Percentiles rank a stretch among this genome's conserved stretches.
Evolutionary conservation across 92 coral and sea anemone genomes (phyloP).

Genomic region (Parazoanthus atlanticus): DNA sequence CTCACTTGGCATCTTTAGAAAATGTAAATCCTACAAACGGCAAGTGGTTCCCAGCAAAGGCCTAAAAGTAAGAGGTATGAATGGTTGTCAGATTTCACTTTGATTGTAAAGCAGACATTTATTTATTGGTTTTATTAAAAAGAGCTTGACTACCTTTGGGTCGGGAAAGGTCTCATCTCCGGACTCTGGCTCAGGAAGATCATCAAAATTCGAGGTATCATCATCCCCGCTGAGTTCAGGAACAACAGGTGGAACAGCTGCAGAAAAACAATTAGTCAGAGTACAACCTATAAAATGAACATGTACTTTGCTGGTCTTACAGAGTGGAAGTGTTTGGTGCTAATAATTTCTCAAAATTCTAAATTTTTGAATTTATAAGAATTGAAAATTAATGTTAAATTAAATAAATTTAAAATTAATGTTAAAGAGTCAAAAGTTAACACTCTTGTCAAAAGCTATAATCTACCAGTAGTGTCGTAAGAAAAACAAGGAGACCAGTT

Average conservation of each 20-base stretch:
- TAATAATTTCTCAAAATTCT: no score
- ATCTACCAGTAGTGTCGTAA: no score
- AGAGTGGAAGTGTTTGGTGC: no score
- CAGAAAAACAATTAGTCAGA: background rate
- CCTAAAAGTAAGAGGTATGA: conserved; percentile 51
- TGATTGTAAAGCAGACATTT: background rate
- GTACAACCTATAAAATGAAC: no score
- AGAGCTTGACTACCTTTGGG: conserved; percentile 76
- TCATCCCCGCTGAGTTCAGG: conserved; percentile 91
- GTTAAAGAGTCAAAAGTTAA: no score
- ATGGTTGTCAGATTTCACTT: background rate
- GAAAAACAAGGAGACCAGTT: no score
- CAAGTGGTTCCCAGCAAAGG: conserved; percentile 97
- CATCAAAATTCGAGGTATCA: conserved; percentile 95
- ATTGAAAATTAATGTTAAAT: no score
- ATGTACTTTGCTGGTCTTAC: no score
- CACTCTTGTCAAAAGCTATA: no score
- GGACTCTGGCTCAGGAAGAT: conserved; percentile 96
- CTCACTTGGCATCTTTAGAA: conserved; percentile 86
- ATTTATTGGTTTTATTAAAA: background rate
- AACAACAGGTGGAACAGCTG: conserved; percentile 96
- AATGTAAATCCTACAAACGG: conserved; percentile 96
- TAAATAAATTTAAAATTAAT: no score
- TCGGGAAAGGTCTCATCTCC: conserved; percentile 97
- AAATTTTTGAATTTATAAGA: no score